Conservation (phyloP, 1,140 invertebrate genomes). For the Thereuonema tuberculata region DNA sequence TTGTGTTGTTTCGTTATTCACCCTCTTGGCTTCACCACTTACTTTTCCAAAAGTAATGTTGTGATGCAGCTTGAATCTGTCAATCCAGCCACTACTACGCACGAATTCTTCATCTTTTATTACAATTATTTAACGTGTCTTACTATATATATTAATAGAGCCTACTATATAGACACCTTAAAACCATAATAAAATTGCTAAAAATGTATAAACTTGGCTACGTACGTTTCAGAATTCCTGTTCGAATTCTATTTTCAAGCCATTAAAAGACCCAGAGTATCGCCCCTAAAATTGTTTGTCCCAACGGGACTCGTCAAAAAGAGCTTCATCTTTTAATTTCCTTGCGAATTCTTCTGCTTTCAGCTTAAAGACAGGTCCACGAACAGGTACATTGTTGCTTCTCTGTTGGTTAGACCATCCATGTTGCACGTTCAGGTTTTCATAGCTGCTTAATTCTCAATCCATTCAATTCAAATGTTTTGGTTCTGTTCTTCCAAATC, state of each 20-base stretch:
- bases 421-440: constrained; percentile 10
- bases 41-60: constrained; percentile 19
- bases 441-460: background rate
- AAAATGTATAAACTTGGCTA: no score
- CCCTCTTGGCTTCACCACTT: constrained; percentile 12
- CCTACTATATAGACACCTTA: no score
- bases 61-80: constrained; percentile 20
- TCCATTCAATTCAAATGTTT: background rate
- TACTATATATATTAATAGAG: no score
- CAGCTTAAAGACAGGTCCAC: constrained; percentile 16
- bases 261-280: no score
- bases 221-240: no score
- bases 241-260: no score
- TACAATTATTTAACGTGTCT: no score
- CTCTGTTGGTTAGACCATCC: constrained; percentile 19
- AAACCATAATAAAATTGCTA: no score
- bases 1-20: constrained; percentile 12
- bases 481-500: constrained; percentile 4
- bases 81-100: constrained; percentile 20
- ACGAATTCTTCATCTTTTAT: constrained; percentile 19
- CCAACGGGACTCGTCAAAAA: no score
- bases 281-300: no score
- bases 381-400: constrained; percentile 11
- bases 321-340: constrained; percentile 17
- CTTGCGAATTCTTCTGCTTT: constrained; percentile 12